phyloP scores from a whole-genome alignment of 2,113 vertebrate genomes.

The Aepyceros melampus region DNA sequence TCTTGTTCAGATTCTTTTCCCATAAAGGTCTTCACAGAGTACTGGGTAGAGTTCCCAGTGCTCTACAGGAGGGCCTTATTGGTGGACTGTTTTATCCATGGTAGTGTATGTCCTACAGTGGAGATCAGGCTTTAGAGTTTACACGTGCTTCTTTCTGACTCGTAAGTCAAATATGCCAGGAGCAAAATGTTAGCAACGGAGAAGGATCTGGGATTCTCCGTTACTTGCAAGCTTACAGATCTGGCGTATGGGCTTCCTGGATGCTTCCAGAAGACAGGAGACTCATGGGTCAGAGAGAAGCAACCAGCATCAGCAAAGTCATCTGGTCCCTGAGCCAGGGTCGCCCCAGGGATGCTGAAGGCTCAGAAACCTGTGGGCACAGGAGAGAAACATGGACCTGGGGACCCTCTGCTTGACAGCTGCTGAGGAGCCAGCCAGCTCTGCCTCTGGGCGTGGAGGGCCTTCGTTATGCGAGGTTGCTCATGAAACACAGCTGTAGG shows the following conservation, averaged over 20 bases:
- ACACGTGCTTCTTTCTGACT: not conserved
- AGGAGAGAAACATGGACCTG: no score
- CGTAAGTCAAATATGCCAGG: not conserved
- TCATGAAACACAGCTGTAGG: not conserved
- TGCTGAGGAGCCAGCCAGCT: not conserved
- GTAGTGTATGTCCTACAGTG: not conserved
- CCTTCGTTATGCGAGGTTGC: no score
- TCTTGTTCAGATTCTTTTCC: not conserved
- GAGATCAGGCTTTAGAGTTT: not conserved
- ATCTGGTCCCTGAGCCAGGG: no score
- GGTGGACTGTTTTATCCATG: not conserved
- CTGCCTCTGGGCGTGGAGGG: not conserved
- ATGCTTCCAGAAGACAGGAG: not conserved
- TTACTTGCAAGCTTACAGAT: not conserved
- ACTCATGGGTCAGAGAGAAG: not conserved
- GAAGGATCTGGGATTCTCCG: not conserved
- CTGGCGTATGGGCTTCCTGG: not conserved
- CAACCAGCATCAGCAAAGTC: not conserved
- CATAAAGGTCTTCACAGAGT: not conserved
- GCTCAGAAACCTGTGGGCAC: no score
- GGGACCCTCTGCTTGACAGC: no score
- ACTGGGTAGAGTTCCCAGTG: fast-evolving
- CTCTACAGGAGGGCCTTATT: not conserved
- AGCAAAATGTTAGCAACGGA: not conserved
- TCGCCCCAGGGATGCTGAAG: fast-evolving